phyloP scores from a whole-genome alignment of 2,797 vertebrate genomes.

The Zalophus californianus region DNA sequence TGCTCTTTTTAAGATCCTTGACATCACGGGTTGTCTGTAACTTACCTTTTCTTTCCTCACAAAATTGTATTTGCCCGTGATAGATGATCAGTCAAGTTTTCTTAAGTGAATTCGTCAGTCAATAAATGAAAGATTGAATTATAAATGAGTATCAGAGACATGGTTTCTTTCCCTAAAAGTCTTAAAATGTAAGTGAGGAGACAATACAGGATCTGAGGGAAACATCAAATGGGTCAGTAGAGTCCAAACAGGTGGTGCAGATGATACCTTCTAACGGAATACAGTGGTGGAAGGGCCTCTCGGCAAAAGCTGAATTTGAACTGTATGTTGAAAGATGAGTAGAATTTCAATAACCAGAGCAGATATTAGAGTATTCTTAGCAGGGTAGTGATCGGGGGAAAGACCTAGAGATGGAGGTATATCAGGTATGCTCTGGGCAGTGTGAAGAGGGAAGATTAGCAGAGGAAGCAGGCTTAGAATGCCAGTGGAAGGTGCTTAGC shows the following conservation, averaged over 20 bases:
- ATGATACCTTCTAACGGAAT: background rate
- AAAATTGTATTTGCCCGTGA: background rate
- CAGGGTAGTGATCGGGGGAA: background rate
- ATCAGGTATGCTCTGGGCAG: background rate
- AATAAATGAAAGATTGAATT: background rate
- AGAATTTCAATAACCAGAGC: background rate
- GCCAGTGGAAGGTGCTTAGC: background rate
- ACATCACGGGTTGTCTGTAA: background rate
- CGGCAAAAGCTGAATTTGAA: background rate
- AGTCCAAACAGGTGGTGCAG: background rate
- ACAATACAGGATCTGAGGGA: background rate
- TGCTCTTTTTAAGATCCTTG: background rate
- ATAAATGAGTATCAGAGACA: constrained; percentile 4
- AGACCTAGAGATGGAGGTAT: background rate
- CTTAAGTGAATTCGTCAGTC: background rate
- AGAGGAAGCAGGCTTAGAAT: background rate
- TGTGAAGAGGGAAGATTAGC: background rate
- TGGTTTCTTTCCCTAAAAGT: background rate
- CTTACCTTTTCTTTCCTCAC: background rate
- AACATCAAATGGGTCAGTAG: background rate
- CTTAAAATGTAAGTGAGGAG: background rate
- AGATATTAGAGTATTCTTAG: background rate
- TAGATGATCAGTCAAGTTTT: background rate
- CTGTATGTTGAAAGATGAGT: background rate
- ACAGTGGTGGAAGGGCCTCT: background rate